Base-by-base conservation (phyloP, 2,888 invertebrate genomes). In the Altica lythri region DNA sequence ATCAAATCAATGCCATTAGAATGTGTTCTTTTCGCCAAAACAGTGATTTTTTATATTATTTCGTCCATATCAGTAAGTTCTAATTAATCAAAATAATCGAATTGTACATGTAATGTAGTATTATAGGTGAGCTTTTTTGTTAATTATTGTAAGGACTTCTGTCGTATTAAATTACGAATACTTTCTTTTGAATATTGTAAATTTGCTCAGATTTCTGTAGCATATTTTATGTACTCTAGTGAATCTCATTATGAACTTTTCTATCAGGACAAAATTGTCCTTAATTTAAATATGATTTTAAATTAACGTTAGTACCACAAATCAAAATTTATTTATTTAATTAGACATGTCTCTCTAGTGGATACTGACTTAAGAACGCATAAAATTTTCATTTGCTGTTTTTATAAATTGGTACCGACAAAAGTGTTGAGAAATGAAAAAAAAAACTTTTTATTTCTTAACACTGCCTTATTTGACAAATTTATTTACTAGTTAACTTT, bases 1-100 rank as follows among this genome's bases (percentile, higher is more conserved):
- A 56, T 49, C 50, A 46, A 49, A 27, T 56, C 52, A 40, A 49
- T 49, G 56, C 48, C 57, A 56, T 54, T 55, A 44, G 54, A 52
- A 55, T 44, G 50, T 57, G 55, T 60, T 52, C 53, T 49, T 59
- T 60, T 53, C 52, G 38, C 52, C 49, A 61, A 45, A 51, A 54
- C 57, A 46, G 55, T 55, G 62, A 59, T 59, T 60, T 55, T 52
- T 61, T 55, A 37, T 48, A 55, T 59, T 62, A 65, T 62, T 67
- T 63, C 64, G 65, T 66, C 65, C 65, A 65, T 64, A 62, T 67
- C 61, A 61, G 54, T 67, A 65, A 62, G 59, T 60, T 64, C 40
- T 63, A 61, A 47, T 50, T 45, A 60, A 60, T 60, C 56, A 56
- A 60, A 58, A 56, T 59, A 54, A 49, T 50, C 53, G 46, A 50